A percentile compares a stretch with the other conserved stretches of the same genome.
Conservation (phyloP, 2,888 invertebrate genomes). For the Stenchaetothrips biformis region DNA sequence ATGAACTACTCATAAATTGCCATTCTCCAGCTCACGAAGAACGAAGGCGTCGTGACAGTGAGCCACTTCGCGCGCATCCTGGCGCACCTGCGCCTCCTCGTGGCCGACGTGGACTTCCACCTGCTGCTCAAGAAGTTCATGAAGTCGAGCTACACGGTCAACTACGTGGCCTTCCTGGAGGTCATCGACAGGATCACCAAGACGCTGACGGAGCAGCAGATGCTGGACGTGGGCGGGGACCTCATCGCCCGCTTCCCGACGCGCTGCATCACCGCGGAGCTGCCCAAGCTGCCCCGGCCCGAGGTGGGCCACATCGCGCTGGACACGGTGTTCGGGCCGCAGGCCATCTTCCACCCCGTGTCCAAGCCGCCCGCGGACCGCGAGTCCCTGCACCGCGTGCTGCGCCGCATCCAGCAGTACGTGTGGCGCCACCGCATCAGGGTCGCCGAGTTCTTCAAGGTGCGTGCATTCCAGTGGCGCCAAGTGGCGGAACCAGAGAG, state of each 20-base stretch:
- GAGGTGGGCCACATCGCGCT: slow-evolving; percentile 56
- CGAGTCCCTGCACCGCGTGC: slow-evolving; percentile 53
- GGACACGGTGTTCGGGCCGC: slow-evolving; percentile 50
- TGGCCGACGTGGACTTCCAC: slow-evolving; percentile 67
- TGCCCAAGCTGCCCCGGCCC: slow-evolving; percentile 63
- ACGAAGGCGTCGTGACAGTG: slow-evolving; percentile 68
- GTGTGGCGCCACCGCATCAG: slow-evolving; percentile 60
- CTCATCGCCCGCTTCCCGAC: slow-evolving; percentile 8
- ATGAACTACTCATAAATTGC: slow-evolving; percentile 7
- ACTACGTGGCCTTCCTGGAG: slow-evolving; percentile 69
- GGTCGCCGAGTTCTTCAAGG: slow-evolving; percentile 65
- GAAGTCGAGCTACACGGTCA: slow-evolving; percentile 69
- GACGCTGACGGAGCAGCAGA: slow-evolving; percentile 53
- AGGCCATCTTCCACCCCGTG: slow-evolving; percentile 57
- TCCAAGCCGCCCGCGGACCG: slow-evolving; percentile 49
- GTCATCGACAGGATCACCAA: slow-evolving; percentile 62
- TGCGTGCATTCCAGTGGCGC: too few species aligned
- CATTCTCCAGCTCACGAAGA: slow-evolving; percentile 60
- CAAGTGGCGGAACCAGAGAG: too few species aligned
- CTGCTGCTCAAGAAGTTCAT: slow-evolving; percentile 69
- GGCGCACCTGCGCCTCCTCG: slow-evolving; percentile 62
- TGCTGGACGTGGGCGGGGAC: slow-evolving; percentile 53
- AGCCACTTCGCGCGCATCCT: slow-evolving; percentile 71
- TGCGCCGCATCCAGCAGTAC: slow-evolving; percentile 62
- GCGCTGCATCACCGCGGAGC: slow-evolving; percentile 47